A percentile compares a stretch with the other conserved stretches of the same genome.
These are phyloP conservation scores for Xiphophorus hellerii DNA, from an alignment of 2,113 vertebrate species.

Conservation along the genomic window DNA sequence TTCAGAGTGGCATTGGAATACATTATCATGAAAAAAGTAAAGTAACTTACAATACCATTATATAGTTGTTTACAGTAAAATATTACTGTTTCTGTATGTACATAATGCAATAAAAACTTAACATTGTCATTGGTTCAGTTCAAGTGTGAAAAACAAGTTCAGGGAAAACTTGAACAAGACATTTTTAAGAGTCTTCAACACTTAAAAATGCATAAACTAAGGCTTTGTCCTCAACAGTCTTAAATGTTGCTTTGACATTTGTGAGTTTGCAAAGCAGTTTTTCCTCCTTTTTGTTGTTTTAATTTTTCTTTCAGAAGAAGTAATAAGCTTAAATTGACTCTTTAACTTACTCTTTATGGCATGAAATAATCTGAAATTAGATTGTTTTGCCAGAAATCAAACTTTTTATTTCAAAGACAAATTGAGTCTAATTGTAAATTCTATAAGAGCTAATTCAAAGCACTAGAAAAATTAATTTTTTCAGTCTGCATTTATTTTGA, in stretches of 20 bases:
- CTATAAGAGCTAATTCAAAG: conserved; percentile 14
- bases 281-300: conserved; percentile 15
- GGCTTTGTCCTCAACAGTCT: conserved; percentile 28
- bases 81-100: conserved; percentile 1
- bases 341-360: background rate
- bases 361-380: background rate
- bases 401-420: background rate
- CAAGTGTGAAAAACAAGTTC: conserved; percentile 6
- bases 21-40: conserved; percentile 48
- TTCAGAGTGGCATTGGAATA: conserved; percentile 34
- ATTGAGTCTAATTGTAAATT: conserved; percentile 28
- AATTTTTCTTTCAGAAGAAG: conserved; percentile 31
- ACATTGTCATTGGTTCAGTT: background rate
- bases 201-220: conserved; percentile 17
- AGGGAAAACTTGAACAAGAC: conserved; percentile 8
- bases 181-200: background rate
- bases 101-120: conserved; percentile 32
- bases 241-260: conserved; percentile 18
- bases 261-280: conserved; percentile 34
- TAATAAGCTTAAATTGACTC: conserved; percentile 31
- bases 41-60: conserved; percentile 41
- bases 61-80: conserved; percentile 20
- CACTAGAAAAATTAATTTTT: background rate
- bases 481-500: conserved; percentile 17
- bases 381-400: background rate